Conservation (phyloP, 2,797 vertebrate genomes). For the Acipenser transmontanus region DNA sequence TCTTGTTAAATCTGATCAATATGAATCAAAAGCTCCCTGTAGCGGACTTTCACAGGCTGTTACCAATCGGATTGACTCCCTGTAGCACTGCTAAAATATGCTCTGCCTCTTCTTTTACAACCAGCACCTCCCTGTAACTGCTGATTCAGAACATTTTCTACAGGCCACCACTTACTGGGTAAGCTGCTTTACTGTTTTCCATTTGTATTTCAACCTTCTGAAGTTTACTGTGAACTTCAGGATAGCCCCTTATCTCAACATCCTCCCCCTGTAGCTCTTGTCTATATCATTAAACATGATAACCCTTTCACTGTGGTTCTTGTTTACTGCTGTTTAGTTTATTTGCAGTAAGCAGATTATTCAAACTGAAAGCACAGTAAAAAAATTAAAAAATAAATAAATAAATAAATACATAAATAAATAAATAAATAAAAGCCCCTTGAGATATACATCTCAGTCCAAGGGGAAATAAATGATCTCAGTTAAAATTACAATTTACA, state of each 20-base stretch:
- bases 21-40: background rate
- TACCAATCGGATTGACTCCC: background rate
- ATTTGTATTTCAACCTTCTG: slow-evolving; percentile 1
- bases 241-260: slow-evolving; percentile 2
- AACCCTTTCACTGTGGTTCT: background rate
- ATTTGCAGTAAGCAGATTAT: background rate
- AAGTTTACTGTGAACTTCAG: background rate
- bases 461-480: no score
- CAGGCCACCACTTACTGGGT: background rate
- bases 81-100: slow-evolving; percentile 7
- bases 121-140: background rate
- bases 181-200: slow-evolving; percentile 4
- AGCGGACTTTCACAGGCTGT: background rate
- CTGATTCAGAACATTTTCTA: background rate
- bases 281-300: background rate
- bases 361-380: no score
- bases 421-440: no score
- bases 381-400: no score
- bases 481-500: no score
- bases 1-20: slow-evolving; percentile 16
- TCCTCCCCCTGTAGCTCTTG: slow-evolving; percentile 1
- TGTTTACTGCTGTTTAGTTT: background rate
- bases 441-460: no score
- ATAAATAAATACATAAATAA: no score
- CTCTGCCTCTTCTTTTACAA: slow-evolving; percentile 1